Conservation (phyloP, 2,113 vertebrate species). For the Petaurus breviceps region DNA sequence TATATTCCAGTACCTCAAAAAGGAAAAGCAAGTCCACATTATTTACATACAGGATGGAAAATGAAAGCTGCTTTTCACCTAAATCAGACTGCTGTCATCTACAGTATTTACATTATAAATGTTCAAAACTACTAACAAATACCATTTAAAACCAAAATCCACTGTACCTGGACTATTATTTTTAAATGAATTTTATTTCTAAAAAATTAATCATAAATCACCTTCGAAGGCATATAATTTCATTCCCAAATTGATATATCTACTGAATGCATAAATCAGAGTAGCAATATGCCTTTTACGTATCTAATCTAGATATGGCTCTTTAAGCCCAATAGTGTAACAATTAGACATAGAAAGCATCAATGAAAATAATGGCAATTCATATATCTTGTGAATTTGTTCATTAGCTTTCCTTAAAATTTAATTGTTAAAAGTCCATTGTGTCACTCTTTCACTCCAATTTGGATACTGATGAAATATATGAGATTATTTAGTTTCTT, state of each 20-base stretch:
- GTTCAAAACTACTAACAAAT: constrained; percentile 79
- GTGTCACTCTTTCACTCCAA: constrained; percentile 62
- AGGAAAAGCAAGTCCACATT: constrained; percentile 68
- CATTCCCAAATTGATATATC: constrained; percentile 72
- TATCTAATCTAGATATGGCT: constrained; percentile 79
- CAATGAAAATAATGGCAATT: constrained; percentile 73
- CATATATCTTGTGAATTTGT: constrained; percentile 17
- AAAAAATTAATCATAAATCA: constrained; percentile 54
- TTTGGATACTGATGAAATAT: constrained; percentile 7
- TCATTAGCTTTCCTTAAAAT: constrained; percentile 7
- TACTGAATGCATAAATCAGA: constrained; percentile 79
- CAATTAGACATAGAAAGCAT: constrained; percentile 58
- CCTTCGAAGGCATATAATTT: constrained; percentile 65
- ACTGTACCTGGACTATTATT: constrained; percentile 61
- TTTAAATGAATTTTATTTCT: constrained; percentile 66
- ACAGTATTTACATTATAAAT: constrained; percentile 82
- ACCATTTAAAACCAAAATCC: constrained; percentile 74
- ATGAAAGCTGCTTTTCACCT: constrained; percentile 78
- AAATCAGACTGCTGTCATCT: constrained; percentile 77
- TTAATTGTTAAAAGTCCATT: constrained; percentile 70
- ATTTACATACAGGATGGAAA: constrained; percentile 77
- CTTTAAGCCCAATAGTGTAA: constrained; percentile 54
- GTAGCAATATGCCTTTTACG: constrained; percentile 77
- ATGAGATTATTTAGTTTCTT: constrained; percentile 61
- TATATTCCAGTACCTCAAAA: constrained; percentile 83